Conservation (phyloP, 2,888 invertebrate genomes). For the Rapana venosa region DNA sequence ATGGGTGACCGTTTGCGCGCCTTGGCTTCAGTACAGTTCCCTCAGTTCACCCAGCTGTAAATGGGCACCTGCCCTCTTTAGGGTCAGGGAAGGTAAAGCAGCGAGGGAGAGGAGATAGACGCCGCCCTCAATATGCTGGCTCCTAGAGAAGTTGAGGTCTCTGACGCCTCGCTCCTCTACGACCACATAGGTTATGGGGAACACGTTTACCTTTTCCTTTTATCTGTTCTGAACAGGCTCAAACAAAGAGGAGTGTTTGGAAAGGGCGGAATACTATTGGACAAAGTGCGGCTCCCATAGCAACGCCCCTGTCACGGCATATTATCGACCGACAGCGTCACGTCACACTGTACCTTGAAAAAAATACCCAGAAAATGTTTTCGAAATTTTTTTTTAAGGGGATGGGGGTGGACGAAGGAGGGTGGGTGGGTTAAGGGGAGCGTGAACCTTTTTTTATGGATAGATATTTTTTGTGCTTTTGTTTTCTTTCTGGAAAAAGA, state of each 20-base stretch:
- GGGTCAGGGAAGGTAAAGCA: too few relatives aligned
- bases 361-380: neutral
- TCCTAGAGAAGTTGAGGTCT: too few relatives aligned
- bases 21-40: too few relatives aligned
- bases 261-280: neutral
- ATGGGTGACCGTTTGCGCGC: too few relatives aligned
- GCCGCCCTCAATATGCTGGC: too few relatives aligned
- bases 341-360: neutral
- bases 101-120: too few relatives aligned
- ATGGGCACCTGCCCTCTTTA: too few relatives aligned
- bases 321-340: neutral
- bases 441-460: neutral
- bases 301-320: conserved; percentile 2
- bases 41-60: too few relatives aligned
- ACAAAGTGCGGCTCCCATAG: neutral
- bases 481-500: neutral
- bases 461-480: neutral
- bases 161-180: too few relatives aligned
- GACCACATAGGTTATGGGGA: too few relatives aligned
- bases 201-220: too few relatives aligned
- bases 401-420: neutral
- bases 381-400: neutral
- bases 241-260: neutral
- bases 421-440: neutral
- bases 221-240: neutral